A percentile compares a stretch with the other conserved stretches of the same genome.
Conservation (phyloP, 2,888 invertebrate species). For the Trichopria drosophilae region DNA sequence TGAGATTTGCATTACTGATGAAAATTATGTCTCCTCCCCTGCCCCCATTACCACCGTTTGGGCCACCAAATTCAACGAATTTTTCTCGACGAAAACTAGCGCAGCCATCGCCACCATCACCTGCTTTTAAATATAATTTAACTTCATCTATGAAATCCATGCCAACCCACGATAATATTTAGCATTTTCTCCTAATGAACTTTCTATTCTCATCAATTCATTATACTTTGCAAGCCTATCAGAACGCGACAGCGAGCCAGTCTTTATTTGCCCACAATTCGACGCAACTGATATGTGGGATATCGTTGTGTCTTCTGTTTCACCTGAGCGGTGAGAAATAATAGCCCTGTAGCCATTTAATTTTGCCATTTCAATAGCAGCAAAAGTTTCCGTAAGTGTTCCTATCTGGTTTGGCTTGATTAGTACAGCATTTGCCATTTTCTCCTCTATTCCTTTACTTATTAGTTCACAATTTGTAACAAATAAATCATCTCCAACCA, state of each 20-base stretch:
- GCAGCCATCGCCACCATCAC: constrained; percentile 17
- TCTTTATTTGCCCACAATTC: constrained; percentile 19
- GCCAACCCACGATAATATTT: constrained; percentile 19
- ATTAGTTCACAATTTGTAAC: constrained; percentile 18
- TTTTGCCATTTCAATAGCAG: constrained; percentile 19
- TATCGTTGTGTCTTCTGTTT: constrained; percentile 22
- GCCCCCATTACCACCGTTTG: constrained; percentile 22
- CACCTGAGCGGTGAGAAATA: constrained; percentile 22
- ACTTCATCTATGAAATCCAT: constrained; percentile 20
- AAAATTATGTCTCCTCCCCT: constrained; percentile 18
- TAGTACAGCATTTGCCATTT: constrained; percentile 20
- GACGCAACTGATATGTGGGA: constrained; percentile 19
- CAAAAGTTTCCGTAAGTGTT: constrained; percentile 19
- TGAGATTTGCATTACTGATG: constrained; percentile 9
- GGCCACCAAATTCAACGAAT: constrained; percentile 21
- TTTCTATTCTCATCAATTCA: constrained; percentile 18
- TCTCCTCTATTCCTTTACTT: constrained; percentile 18
- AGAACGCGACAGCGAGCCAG: constrained; percentile 21
- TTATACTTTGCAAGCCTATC: constrained; percentile 21
- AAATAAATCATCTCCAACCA: constrained; percentile 22
- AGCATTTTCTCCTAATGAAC: constrained; percentile 19
- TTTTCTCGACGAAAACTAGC: constrained; percentile 24
- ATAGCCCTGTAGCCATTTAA: constrained; percentile 15
- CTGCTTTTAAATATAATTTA: constrained; percentile 18
- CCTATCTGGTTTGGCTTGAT: constrained; percentile 23